phyloP scores from a whole-genome alignment of 2,113 vertebrate species.

The Macaca nemestrina region DNA sequence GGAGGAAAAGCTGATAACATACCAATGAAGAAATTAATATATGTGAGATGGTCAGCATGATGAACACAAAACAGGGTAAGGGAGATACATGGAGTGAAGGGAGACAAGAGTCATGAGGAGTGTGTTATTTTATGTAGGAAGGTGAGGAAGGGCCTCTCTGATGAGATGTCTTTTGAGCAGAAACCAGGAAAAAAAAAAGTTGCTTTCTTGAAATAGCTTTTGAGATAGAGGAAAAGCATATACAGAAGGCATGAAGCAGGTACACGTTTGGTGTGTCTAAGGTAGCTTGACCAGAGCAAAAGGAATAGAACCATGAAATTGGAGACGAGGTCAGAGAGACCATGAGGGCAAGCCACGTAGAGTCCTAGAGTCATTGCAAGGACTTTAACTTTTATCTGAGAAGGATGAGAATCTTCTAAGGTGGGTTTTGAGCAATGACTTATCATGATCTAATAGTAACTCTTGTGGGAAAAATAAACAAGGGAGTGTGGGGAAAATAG shows the following conservation, averaged over 20 bases:
- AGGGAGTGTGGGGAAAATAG: not conserved
- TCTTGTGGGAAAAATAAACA: not conserved
- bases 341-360: not conserved
- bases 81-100: not conserved
- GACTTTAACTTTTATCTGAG: not conserved
- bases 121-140: not conserved
- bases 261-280: not conserved
- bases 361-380: not conserved
- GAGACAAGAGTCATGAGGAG: too few relatives aligned
- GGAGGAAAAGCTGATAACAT: not conserved
- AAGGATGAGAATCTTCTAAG: not conserved
- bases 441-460: not conserved
- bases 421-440: not conserved
- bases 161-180: not conserved
- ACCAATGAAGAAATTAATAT: not conserved
- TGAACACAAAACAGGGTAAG: not conserved
- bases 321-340: not conserved
- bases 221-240: not conserved
- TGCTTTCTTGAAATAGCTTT: not conserved
- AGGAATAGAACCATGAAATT: not conserved
- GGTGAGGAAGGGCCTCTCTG: not conserved
- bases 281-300: not conserved
- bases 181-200: not conserved
- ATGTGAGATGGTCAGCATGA: not conserved
- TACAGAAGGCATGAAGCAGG: not conserved